Evolutionary conservation across 2,888 invertebrate genomes (phyloP).

Genomic region (Matsumyia berberina): DNA sequence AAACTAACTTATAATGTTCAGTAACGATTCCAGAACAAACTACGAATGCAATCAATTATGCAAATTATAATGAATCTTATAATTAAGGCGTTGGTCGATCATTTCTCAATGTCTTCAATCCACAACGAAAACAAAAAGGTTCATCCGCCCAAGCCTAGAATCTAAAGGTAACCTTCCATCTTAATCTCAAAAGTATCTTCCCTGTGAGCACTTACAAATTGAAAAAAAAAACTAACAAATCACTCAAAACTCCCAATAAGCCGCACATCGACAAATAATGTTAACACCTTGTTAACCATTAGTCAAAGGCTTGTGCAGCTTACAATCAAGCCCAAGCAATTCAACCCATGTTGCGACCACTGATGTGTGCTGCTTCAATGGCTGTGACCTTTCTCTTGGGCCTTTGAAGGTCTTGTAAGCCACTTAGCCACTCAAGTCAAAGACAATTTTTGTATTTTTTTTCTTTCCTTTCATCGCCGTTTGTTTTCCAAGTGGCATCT

Average conservation of each 20-base stretch:
- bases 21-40: conserved; percentile 16
- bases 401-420: conserved; percentile 54
- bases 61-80: not conserved
- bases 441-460: conserved; percentile 17
- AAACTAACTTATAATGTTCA: too few relatives aligned
- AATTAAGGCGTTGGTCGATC: conserved; percentile 5
- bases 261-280: conserved; percentile 53
- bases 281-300: conserved; percentile 62
- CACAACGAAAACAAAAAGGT: not conserved
- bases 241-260: conserved; percentile 30
- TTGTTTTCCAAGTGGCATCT: conserved; percentile 59
- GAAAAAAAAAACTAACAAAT: conserved; percentile 51
- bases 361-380: conserved; percentile 23
- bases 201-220: conserved; percentile 18
- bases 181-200: conserved; percentile 16
- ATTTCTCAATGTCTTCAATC: not conserved
- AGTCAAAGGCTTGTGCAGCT: conserved; percentile 10
- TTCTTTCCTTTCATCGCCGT: conserved; percentile 3
- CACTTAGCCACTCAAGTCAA: conserved; percentile 38
- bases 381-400: conserved; percentile 54
- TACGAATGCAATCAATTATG: not conserved
- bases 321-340: conserved; percentile 28
- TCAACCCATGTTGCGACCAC: conserved; percentile 8
- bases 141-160: not conserved
- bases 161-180: not conserved